Evolutionary conservation across 1,140 invertebrate species (phyloP).

Genomic region (Cherax quadricarinatus): DNA sequence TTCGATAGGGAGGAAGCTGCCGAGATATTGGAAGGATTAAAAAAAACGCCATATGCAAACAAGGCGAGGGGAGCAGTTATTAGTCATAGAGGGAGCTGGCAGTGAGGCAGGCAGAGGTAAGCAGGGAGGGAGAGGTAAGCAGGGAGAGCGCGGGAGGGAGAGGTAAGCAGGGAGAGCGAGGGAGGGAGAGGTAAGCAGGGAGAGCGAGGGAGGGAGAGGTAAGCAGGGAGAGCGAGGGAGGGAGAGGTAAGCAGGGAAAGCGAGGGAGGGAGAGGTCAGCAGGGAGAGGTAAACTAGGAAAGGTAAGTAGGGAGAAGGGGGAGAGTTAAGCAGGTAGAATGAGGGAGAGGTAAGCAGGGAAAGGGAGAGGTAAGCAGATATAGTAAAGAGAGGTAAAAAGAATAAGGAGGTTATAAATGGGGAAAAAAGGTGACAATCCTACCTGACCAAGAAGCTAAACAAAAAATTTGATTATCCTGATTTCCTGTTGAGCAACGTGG

Average conservation of each 20-base stretch:
- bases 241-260: no score
- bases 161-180: no score
- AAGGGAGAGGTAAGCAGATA: no score
- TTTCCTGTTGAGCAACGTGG: no score
- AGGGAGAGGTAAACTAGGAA: background rate
- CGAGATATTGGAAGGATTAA: background rate
- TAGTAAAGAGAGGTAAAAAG: no score
- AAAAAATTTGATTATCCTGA: no score
- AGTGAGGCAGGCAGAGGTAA: background rate
- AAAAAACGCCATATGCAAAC: conserved; percentile 15
- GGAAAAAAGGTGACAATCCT: no score
- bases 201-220: background rate
- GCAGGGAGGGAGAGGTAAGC: background rate
- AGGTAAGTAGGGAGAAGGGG: no score
- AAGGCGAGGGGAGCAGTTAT: background rate
- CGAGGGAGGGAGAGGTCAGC: background rate
- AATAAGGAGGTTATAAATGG: no score
- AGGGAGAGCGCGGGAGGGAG: background rate
- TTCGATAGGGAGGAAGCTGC: background rate
- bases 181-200: background rate
- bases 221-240: background rate
- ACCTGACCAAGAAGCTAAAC: no score
- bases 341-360: no score
- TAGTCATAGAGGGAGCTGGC: background rate
- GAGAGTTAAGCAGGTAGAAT: no score